Percentiles rank a stretch among this genome's conserved stretches.
Conservation (phyloP, 1,140 invertebrate species). For the Druon quercuslanigerum region DNA sequence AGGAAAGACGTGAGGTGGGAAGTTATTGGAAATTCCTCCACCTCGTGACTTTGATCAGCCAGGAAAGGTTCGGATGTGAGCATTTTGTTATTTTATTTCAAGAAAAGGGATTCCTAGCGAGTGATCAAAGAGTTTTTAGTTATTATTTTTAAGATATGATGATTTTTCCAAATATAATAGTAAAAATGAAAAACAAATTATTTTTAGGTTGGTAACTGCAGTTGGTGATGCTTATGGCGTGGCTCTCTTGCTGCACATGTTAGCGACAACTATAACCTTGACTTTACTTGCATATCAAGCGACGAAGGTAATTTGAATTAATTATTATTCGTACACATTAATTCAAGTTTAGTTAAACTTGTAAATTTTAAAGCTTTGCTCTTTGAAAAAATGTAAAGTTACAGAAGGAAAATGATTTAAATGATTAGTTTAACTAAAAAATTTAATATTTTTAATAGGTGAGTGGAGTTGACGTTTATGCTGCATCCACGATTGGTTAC, state of each 20-base stretch:
- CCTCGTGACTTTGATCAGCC: not conserved
- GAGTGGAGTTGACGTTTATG: constrained; percentile 83
- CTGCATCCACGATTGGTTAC: constrained; percentile 85
- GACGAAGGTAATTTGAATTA: constrained; percentile 80
- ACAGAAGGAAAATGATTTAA: no score
- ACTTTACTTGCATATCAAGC: constrained; percentile 90
- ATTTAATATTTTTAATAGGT: constrained; percentile 75
- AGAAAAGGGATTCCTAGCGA: not conserved
- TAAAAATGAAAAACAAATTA: not conserved
- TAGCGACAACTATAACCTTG: constrained; percentile 87
- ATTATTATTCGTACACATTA: not conserved
- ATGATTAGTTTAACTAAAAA: no score
- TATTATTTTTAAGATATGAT: not conserved
- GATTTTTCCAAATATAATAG: not conserved
- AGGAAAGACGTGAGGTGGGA: not conserved
- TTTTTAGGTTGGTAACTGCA: constrained; percentile 82
- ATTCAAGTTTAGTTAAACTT: constrained; percentile 1
- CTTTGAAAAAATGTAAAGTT: no score
- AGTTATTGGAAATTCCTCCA: not conserved
- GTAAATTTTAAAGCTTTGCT: not conserved
- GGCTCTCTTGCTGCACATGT: constrained; percentile 87
- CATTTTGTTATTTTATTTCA: not conserved
- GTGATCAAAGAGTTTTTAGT: not conserved
- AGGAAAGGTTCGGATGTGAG: not conserved
- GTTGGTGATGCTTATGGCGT: constrained; percentile 88